Conservation (phyloP, 2,113 vertebrate species). For the Mustelus asterias region DNA sequence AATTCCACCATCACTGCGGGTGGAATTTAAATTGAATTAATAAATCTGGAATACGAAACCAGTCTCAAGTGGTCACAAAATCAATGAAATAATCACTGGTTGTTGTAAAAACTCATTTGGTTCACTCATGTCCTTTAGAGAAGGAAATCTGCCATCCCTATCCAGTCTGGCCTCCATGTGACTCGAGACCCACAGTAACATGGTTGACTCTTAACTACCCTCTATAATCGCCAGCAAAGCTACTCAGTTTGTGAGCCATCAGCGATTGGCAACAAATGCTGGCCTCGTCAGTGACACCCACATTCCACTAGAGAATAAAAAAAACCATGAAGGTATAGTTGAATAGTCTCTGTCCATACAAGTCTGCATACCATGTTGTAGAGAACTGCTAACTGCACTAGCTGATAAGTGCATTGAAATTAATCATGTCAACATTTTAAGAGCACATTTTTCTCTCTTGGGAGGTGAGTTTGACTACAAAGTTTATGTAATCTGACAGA, state of each 20-base stretch:
- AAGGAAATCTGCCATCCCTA: not conserved
- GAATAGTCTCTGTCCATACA: not conserved
- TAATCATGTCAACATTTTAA: not conserved
- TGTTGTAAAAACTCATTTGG: not conserved
- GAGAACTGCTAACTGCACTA: not conserved
- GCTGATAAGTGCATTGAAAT: not conserved
- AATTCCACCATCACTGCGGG: too few species aligned
- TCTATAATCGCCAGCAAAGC: not conserved
- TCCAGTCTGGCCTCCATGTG: not conserved
- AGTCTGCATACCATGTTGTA: not conserved
- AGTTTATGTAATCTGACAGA: not conserved
- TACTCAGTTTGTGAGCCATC: not conserved
- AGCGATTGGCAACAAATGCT: not conserved
- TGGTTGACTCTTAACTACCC: not conserved
- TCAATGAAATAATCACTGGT: not conserved
- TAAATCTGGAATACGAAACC: not conserved
- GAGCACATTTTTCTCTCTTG: not conserved
- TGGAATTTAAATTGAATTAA: not conserved
- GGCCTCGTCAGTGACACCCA: not conserved
- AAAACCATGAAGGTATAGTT: not conserved
- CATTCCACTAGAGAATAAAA: not conserved
- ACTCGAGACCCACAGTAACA: not conserved
- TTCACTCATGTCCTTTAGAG: not conserved
- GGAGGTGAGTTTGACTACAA: not conserved
- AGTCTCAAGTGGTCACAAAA: not conserved